A percentile compares a stretch with the other conserved stretches of the same genome.
These are phyloP conservation scores for Parazoanthus atlanticus DNA, from an alignment of 92 coral and sea anemone species.

Conservation along the genomic window DNA sequence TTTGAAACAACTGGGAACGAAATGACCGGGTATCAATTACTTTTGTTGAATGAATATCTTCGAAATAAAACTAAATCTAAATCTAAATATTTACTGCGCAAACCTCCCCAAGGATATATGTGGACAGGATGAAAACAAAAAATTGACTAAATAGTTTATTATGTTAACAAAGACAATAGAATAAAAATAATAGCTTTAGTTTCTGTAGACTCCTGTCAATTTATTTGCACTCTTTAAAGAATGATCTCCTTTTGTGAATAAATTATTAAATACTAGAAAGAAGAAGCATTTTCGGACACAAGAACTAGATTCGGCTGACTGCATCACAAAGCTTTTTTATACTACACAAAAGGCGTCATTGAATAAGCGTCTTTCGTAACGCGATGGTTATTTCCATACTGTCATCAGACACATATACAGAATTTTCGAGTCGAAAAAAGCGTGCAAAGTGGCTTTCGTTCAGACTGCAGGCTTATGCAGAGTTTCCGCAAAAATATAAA, in stretches of 20 bases:
- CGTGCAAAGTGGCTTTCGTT: not conserved
- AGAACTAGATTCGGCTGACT: not conserved
- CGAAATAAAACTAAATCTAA: no score
- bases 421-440: not conserved
- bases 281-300: not conserved
- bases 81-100: not conserved
- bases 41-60: not conserved
- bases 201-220: not conserved
- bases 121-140: not conserved
- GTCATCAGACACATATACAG: not conserved
- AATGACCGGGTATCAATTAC: not conserved
- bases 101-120: no score
- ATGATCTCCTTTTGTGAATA: not conserved
- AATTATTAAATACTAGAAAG: not conserved
- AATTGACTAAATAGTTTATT: not conserved
- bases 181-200: not conserved
- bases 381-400: not conserved
- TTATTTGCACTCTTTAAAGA: not conserved
- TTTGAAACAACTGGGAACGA: no score
- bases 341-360: not conserved
- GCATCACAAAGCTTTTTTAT: not conserved
- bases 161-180: not conserved
- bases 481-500: not conserved
- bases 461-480: not conserved
- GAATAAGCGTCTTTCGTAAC: not conserved